A percentile compares a stretch with the other conserved stretches of the same genome.
Evolutionary conservation across 1,140 invertebrate species (phyloP).

Genomic region (Whitmania pigra): DNA sequence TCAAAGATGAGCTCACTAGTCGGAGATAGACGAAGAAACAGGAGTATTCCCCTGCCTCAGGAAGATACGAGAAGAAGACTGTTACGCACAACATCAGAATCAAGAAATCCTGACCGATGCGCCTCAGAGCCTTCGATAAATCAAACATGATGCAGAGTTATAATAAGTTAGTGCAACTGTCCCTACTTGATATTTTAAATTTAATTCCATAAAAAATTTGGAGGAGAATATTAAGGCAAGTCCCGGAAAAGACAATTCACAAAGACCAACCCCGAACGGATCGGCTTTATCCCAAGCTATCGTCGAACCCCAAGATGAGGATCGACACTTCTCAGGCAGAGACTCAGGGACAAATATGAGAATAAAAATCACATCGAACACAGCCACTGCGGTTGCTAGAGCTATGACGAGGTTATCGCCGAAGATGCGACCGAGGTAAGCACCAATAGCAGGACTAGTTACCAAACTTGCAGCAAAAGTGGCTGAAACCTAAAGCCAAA

Average conservation of each 20-base stretch:
- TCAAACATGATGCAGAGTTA: constrained; percentile 13
- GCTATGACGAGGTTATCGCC: constrained; percentile 89
- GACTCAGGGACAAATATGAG: constrained; percentile 94
- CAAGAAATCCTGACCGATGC: constrained; percentile 87
- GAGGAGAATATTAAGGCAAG: not conserved
- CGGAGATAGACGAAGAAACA: constrained; percentile 99
- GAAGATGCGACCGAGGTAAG: constrained; percentile 77
- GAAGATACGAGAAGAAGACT: constrained; percentile 92
- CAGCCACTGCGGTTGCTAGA: constrained; percentile 74
- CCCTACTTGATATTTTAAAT: not conserved
- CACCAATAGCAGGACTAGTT: constrained; percentile 88
- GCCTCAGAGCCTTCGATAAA: constrained; percentile 57
- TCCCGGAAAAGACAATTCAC: not conserved
- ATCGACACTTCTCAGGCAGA: constrained; percentile 59
- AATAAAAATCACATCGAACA: constrained; percentile 95
- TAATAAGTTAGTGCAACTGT: not conserved
- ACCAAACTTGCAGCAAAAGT: constrained; percentile 96
- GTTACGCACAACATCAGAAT: constrained; percentile 91
- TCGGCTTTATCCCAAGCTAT: constrained; percentile 77
- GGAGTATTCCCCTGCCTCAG: constrained; percentile 94
- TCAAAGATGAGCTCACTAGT: constrained; percentile 51
- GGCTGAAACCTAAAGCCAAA: constrained; percentile 60
- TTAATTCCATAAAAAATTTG: not conserved
- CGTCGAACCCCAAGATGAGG: constrained; percentile 35
- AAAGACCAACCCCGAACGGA: constrained; percentile 68